Conservation (phyloP, 2,113 vertebrate genomes). For the Elachura formosa region DNA sequence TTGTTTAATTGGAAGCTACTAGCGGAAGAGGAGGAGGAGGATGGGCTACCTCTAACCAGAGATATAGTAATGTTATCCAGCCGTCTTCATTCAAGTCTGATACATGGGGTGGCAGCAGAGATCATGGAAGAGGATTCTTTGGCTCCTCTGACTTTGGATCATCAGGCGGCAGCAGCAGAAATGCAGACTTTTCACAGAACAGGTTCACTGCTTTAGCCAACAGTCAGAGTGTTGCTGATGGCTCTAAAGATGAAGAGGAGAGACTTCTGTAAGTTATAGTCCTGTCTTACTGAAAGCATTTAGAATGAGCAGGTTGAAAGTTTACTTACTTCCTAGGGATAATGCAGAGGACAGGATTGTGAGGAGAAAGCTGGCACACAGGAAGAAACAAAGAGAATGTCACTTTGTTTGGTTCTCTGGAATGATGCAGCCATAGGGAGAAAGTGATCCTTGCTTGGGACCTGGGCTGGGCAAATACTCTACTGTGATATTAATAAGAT, state of each 20-base stretch:
- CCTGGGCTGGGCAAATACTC: neutral
- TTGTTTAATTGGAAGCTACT: constrained; percentile 37
- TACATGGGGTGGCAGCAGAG: constrained; percentile 69
- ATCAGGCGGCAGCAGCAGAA: neutral
- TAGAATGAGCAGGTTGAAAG: neutral
- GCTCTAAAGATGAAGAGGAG: constrained; percentile 75
- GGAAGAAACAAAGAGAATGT: neutral
- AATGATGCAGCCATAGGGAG: neutral
- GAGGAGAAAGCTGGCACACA: neutral
- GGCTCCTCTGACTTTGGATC: constrained; percentile 56
- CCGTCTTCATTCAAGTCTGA: constrained; percentile 76
- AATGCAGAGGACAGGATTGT: accelerated
- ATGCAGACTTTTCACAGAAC: constrained; percentile 74
- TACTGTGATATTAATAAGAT: neutral
- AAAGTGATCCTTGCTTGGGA: neutral
- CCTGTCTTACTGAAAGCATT: neutral
- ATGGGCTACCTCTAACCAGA: constrained; percentile 53
- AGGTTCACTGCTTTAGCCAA: constrained; percentile 70
- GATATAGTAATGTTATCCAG: constrained; percentile 75
- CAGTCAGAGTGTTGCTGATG: constrained; percentile 31
- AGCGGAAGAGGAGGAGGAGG: constrained; percentile 46
- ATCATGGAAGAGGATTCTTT: constrained; percentile 59
- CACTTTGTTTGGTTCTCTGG: neutral
- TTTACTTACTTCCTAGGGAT: neutral
- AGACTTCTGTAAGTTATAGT: constrained; percentile 79